Base-by-base conservation (phyloP, 1,140 invertebrate genomes). In the Stegodyphus dumicola region DNA sequence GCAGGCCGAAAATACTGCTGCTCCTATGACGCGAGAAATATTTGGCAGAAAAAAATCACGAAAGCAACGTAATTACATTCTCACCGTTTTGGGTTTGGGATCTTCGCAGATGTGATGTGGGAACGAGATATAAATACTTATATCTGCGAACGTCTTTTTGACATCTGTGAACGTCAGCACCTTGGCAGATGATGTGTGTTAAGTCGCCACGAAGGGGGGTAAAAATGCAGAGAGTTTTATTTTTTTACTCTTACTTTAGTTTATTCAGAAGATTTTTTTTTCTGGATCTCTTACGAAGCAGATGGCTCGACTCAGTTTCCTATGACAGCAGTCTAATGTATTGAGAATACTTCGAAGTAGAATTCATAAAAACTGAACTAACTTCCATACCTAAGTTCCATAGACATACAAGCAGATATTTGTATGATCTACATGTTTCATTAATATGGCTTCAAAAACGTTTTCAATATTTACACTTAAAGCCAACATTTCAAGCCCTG, bases 121-220 rank as follows among this genome's bases (percentile, higher is more conserved):
- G n/a, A 56, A 81, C 49, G 54, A 81, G 78, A 81, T 81, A 81
- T 81, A 81, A 81, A 81, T 81, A 81, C 78, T 80, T 80, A 69
- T 81, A 73, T 67, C 66, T 13, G 69, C 53, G 77, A 65, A 69
- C 65, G 77, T 78, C 78, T 73, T 81, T 64, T 81, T 73, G 78
- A 81, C 78, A 81, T 81, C 78, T 81, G 78, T 56, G 78, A 11
- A 81, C 78, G 78, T 81, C 78, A 81, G 78, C 78, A 81, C 78
- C 78, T 81, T 81, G 67, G 69, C 56, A 81, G 69, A 81, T 81
- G 78, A 81, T 73, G 74, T 78, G 77, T 69, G 66, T 53, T 69
- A 66, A 69, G 75, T 78, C 51, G 18, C 77, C 49, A 69, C 54
- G 60, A 69, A 65, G 66, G n/a, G 15, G 65, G 49, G 33, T 33